phyloP scores from a whole-genome alignment of 1,140 invertebrate genomes.

The Drosophila oshimai region DNA sequence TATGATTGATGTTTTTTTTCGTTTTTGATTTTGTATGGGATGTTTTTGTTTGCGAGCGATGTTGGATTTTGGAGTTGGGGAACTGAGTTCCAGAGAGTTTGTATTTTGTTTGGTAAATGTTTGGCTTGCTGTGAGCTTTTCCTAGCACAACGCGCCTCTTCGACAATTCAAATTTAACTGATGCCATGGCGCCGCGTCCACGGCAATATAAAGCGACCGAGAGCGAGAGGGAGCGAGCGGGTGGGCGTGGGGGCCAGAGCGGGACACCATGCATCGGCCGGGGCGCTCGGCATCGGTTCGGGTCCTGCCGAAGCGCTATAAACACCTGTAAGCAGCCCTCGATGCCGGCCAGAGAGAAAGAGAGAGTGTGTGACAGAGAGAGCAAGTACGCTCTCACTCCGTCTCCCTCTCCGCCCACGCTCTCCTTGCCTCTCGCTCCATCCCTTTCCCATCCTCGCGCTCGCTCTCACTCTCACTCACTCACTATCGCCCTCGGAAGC shows the following conservation, averaged over 20 bases:
- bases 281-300: not conserved
- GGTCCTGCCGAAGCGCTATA: conserved; percentile 20
- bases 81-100: conserved; percentile 24
- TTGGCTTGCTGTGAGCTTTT: conserved; percentile 4
- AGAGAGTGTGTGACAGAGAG: not conserved
- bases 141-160: conserved; percentile 53
- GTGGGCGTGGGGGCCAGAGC: not conserved
- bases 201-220: conserved; percentile 63
- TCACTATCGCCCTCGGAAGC: conserved; percentile 36
- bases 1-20: not conserved
- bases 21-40: not conserved
- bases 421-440: not conserved
- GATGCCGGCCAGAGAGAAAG: conserved; percentile 35
- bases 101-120: conserved; percentile 6
- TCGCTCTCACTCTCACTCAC: not conserved
- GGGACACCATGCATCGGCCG: not conserved
- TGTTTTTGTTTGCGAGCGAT: conserved; percentile 16
- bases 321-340: conserved; percentile 69
- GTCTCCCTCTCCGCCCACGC: not conserved
- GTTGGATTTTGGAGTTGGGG: not conserved
- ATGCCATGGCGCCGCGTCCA: conserved; percentile 39
- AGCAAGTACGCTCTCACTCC: not conserved
- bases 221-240: conserved; percentile 12
- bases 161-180: conserved; percentile 68
- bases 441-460: not conserved